These are phyloP conservation scores for Hypomecis punctinalis DNA, from an alignment of 2,888 invertebrate genomes.

Conservation along the genomic window DNA sequence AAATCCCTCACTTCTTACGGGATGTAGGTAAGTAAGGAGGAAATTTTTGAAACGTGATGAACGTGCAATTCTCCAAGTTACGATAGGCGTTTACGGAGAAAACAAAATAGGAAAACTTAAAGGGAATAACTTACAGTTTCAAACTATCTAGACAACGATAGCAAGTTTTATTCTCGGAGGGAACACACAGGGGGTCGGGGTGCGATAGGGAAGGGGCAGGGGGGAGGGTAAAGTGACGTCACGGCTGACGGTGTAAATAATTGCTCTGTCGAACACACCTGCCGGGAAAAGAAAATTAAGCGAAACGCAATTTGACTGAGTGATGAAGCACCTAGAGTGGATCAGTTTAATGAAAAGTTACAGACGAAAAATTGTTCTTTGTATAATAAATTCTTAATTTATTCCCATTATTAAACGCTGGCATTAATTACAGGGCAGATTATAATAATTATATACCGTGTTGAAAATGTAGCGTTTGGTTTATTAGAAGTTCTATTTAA, in stretches of 20 bases:
- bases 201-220: slow-evolving; percentile 42
- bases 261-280: slow-evolving; percentile 85
- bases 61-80: slow-evolving; percentile 51
- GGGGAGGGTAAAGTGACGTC: slow-evolving; percentile 69
- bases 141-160: slow-evolving; percentile 73
- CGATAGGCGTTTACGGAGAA: slow-evolving; percentile 54
- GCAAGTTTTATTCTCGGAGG: slow-evolving; percentile 64
- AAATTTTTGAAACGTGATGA: slow-evolving; percentile 42
- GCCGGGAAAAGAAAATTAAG: slow-evolving; percentile 84
- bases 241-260: slow-evolving; percentile 82
- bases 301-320: slow-evolving; percentile 85
- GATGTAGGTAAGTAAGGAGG: slow-evolving; percentile 26
- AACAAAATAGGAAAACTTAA: slow-evolving; percentile 62
- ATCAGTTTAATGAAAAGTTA: slow-evolving; percentile 82
- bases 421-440: slow-evolving; percentile 33
- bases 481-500: neutral
- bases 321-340: slow-evolving; percentile 82
- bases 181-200: slow-evolving; percentile 48
- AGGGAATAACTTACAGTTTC: slow-evolving; percentile 63
- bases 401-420: slow-evolving; percentile 38
- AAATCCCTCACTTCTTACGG: slow-evolving; percentile 28
- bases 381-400: slow-evolving; percentile 70
- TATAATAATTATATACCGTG: slow-evolving; percentile 16
- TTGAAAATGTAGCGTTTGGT: neutral
- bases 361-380: slow-evolving; percentile 77